Conservation (phyloP, 2,113 vertebrate genomes). For the Corynorhinus townsendii region DNA sequence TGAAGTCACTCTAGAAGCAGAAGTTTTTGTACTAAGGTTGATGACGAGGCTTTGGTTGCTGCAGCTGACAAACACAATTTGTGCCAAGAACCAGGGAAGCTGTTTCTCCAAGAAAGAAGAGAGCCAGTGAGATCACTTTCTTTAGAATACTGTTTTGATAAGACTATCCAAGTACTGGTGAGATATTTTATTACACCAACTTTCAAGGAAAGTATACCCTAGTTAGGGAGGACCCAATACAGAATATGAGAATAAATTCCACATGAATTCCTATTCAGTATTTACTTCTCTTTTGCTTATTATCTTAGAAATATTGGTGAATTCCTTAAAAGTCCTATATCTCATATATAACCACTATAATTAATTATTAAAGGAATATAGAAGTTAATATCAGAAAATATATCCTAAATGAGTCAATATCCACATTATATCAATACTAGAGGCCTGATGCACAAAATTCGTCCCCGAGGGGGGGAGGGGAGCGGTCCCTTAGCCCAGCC, state of each 20-base stretch:
- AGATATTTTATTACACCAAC: neutral
- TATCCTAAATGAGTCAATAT: neutral
- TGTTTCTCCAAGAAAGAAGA: neutral
- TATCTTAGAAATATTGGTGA: neutral
- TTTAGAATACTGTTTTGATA: neutral
- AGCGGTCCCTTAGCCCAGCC: too few relatives aligned
- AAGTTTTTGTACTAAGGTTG: neutral
- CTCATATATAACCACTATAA: neutral
- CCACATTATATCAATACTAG: neutral
- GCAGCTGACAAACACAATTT: neutral
- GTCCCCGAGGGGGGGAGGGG: too few relatives aligned
- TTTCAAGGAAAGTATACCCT: neutral
- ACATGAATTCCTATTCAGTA: neutral
- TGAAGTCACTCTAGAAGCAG: neutral
- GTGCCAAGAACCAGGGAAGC: neutral
- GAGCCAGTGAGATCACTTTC: neutral
- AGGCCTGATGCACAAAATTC: too few relatives aligned
- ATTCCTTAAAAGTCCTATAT: neutral
- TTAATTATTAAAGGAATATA: neutral
- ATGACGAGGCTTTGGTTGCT: neutral
- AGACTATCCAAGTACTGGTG: neutral
- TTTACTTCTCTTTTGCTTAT: neutral
- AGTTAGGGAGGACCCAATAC: neutral
- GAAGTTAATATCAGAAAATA: neutral
- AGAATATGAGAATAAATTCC: neutral